Evolutionary conservation across 2,797 vertebrate genomes (phyloP).

Genomic region (Spinus olivaceus): DNA sequence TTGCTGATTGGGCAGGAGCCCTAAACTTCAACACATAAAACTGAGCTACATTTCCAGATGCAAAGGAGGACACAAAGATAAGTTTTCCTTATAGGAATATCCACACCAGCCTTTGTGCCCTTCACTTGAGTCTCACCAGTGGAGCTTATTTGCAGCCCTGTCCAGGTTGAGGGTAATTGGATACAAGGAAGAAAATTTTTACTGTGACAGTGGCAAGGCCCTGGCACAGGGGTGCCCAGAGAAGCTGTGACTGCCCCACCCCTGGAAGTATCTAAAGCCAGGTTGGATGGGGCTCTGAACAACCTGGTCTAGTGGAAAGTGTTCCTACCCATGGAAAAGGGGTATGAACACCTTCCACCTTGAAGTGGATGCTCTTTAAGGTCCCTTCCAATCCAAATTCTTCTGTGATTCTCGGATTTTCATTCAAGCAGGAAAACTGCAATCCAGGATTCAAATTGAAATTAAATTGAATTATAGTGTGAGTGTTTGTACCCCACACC

Average conservation of each 20-base stretch:
- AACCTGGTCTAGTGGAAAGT: neutral
- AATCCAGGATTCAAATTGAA: neutral
- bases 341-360: too few relatives aligned
- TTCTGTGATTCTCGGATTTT: accelerated
- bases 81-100: neutral
- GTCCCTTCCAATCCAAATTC: neutral
- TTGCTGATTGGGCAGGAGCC: neutral
- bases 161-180: neutral
- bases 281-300: neutral
- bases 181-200: neutral
- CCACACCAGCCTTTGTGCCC: neutral
- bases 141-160: neutral
- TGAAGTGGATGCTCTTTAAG: neutral
- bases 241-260: neutral
- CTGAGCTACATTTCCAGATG: neutral
- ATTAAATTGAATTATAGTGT: neutral
- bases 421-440: neutral
- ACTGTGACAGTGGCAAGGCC: neutral
- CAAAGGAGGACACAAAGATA: neutral
- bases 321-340: neutral
- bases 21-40: neutral
- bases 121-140: neutral
- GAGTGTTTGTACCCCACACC: neutral
- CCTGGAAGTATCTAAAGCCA: neutral
- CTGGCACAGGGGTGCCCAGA: neutral